A percentile compares a stretch with the other conserved stretches of the same genome.
These are phyloP conservation scores for Matsumyia berberina DNA, from an alignment of 2,888 invertebrate species.

Conservation along the genomic window DNA sequence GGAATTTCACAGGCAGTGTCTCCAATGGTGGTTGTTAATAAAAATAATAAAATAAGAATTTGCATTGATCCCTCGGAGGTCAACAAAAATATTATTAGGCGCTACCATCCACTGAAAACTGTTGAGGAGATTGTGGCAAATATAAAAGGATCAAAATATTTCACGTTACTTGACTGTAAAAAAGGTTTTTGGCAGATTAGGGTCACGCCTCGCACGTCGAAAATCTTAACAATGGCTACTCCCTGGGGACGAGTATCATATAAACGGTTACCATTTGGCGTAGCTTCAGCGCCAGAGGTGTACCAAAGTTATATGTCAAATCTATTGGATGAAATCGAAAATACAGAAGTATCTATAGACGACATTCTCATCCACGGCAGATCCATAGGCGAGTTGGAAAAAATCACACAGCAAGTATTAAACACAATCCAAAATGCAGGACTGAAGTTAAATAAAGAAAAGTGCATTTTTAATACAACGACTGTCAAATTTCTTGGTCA, in stretches of 20 bases:
- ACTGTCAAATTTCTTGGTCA: conserved; percentile 79
- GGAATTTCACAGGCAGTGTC: no score
- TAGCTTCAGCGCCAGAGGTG: conserved; percentile 78
- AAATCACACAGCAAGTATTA: not conserved
- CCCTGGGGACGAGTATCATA: conserved; percentile 76
- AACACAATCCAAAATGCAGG: conserved; percentile 52
- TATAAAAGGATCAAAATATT: no score
- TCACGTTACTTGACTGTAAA: no score
- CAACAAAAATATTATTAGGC: no score
- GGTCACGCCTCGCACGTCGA: conserved; percentile 69
- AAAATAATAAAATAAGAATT: no score
- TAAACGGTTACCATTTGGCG: conserved; percentile 64
- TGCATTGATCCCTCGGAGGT: no score
- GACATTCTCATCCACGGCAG: conserved; percentile 78
- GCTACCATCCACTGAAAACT: no score
- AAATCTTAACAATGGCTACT: conserved; percentile 71
- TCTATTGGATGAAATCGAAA: conserved; percentile 64
- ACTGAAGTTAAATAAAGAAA: conserved; percentile 78
- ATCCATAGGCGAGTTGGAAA: conserved; percentile 67
- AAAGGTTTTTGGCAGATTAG: conserved; percentile 76
- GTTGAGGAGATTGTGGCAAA: no score
- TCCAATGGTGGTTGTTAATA: no score
- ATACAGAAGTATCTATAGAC: conserved; percentile 77
- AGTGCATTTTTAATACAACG: conserved; percentile 73
- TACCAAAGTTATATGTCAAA: conserved; percentile 71